phyloP scores from a whole-genome alignment of 2,888 invertebrate species.

The Itoplectis maculator region DNA sequence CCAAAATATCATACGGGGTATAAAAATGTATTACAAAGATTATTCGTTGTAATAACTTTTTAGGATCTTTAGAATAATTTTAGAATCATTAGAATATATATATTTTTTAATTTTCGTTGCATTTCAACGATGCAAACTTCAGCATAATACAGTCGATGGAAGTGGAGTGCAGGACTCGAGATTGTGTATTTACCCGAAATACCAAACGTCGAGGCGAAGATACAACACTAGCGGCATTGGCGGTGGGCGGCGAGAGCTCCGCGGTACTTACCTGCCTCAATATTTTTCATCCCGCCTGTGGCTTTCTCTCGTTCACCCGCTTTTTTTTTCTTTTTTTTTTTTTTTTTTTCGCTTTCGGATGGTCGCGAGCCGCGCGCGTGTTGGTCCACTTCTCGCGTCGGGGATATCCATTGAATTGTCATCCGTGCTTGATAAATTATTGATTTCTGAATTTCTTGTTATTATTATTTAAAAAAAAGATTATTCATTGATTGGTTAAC shows the following conservation, averaged over 20 bases:
- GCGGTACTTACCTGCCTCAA: conserved; percentile 65
- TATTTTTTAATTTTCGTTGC: no score
- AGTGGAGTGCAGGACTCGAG: neutral
- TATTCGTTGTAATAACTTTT: no score
- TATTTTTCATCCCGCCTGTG: conserved; percentile 59
- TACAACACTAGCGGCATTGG: conserved; percentile 3
- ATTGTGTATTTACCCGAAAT: conserved; percentile 22
- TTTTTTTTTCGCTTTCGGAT: conserved; percentile 34
- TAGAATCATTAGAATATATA: no score
- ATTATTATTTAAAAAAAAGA: no score
- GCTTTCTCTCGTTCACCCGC: conserved; percentile 4
- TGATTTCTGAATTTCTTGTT: neutral
- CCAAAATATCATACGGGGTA: no score
- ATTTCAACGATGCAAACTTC: no score
- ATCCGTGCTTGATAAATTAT: neutral
- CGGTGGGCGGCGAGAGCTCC: neutral
- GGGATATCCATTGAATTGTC: conserved; percentile 1
- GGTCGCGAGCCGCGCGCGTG: conserved; percentile 16
- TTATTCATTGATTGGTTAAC: neutral
- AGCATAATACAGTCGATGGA: no score
- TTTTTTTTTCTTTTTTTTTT: no score
- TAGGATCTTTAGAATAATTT: no score
- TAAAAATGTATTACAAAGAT: no score
- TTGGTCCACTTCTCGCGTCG: conserved; percentile 21
- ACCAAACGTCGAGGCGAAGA: conserved; percentile 1